Percentiles rank a stretch among this genome's conserved stretches.
These are phyloP conservation scores for Nixonia krombeini DNA, from an alignment of 1,140 invertebrate genomes.

Conservation along the genomic window DNA sequence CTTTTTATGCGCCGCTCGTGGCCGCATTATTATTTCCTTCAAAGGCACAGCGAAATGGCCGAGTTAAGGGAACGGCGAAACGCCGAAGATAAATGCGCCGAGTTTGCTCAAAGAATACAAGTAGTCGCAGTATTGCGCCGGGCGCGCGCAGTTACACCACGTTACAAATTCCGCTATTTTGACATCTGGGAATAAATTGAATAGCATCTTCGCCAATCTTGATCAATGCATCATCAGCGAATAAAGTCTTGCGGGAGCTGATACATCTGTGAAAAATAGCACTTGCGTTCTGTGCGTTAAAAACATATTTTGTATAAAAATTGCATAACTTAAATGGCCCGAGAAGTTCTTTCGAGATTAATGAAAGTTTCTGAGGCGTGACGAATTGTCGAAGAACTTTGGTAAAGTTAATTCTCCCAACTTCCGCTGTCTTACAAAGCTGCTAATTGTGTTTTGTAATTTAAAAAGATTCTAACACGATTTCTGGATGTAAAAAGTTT, in stretches of 20 bases:
- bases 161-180: no score
- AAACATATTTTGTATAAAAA: conserved; percentile 7
- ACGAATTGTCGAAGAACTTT: conserved; percentile 11
- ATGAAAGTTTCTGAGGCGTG: conserved; percentile 12
- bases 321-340: background rate
- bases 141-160: no score
- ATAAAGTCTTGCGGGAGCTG: background rate
- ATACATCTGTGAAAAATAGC: conserved; percentile 8
- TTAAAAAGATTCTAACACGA: conserved; percentile 4
- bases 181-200: no score
- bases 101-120: no score
- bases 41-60: background rate
- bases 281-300: no score
- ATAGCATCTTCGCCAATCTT: no score
- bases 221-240: no score
- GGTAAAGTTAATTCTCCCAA: conserved; percentile 13
- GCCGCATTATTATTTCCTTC: background rate
- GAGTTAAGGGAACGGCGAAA: background rate
- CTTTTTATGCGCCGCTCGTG: background rate
- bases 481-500: conserved; percentile 2
- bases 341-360: background rate
- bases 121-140: no score
- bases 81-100: background rate
- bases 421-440: conserved; percentile 1
- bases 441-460: conserved; percentile 14